Conservation (phyloP, 2,113 vertebrate genomes). For the Muntiacus reevesi region DNA sequence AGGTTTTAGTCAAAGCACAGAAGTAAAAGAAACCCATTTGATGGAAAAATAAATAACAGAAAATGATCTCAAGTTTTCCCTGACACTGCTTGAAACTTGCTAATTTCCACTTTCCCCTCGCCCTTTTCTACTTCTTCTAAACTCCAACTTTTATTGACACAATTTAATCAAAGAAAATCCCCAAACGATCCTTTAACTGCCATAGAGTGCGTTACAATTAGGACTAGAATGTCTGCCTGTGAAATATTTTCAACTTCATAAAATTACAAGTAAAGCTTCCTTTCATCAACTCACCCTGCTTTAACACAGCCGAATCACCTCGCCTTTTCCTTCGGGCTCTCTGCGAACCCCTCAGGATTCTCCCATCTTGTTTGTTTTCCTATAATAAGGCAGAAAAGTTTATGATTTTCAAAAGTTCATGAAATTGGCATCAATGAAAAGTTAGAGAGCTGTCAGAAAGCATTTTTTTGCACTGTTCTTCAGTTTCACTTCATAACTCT, state of each 20-base stretch:
- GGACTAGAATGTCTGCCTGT: neutral
- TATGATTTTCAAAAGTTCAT: neutral
- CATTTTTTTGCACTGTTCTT: neutral
- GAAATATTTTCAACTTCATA: neutral
- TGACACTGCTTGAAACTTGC: neutral
- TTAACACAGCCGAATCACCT: slow-evolving; percentile 83
- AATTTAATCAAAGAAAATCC: neutral
- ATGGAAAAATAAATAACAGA: neutral
- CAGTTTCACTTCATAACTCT: slow-evolving; percentile 24
- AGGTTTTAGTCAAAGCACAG: neutral
- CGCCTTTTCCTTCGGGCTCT: slow-evolving; percentile 87
- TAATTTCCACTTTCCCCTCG: neutral
- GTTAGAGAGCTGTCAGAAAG: slow-evolving; percentile 4
- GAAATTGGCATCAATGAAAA: neutral
- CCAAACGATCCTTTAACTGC: neutral
- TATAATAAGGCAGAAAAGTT: slow-evolving; percentile 67
- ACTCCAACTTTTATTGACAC: neutral
- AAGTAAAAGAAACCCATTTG: neutral
- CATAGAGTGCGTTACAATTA: neutral
- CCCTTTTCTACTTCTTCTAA: neutral
- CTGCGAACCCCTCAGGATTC: slow-evolving; percentile 83
- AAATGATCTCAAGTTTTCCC: neutral
- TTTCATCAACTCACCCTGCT: slow-evolving; percentile 83
- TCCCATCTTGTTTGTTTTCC: slow-evolving; percentile 87
- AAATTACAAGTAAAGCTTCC: neutral